Conservation (phyloP, 2,888 invertebrate genomes). For the Pilophorus perplexus region DNA sequence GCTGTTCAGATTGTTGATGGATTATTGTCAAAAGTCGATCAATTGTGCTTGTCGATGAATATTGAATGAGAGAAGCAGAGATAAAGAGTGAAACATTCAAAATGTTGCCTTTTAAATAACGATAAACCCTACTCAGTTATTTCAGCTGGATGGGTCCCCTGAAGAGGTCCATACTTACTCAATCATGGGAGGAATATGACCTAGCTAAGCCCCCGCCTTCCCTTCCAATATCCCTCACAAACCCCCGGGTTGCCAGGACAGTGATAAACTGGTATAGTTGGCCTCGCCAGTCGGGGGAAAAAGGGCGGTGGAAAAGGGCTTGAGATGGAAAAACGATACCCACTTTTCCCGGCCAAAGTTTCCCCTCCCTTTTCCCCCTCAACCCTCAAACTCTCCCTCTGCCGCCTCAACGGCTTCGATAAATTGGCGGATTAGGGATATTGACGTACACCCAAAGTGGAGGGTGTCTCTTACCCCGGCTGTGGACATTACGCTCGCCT, state of each 20-base stretch:
- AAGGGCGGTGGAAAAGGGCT: slow-evolving; percentile 12
- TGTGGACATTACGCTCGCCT: slow-evolving; percentile 7
- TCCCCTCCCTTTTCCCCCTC: neutral
- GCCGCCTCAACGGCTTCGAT: slow-evolving; percentile 17
- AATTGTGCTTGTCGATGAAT: no score
- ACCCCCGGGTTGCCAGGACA: slow-evolving; percentile 4
- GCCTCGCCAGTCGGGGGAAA: neutral
- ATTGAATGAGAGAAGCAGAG: no score
- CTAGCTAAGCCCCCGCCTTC: neutral
- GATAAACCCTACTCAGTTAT: no score
- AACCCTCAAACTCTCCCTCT: neutral
- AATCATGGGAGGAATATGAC: slow-evolving; percentile 11
- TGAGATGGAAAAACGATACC: slow-evolving; percentile 35
- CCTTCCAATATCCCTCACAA: neutral
- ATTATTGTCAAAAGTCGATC: no score
- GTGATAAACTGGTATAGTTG: slow-evolving; percentile 27
- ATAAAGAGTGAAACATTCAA: no score
- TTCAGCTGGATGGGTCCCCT: no score
- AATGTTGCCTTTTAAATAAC: no score
- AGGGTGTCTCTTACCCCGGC: neutral
- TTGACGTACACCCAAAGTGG: slow-evolving; percentile 17
- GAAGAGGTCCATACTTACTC: no score
- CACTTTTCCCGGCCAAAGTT: slow-evolving; percentile 20
- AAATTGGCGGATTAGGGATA: slow-evolving; percentile 33
- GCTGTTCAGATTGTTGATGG: no score